Evolutionary conservation across 1,140 invertebrate species (phyloP).

Genomic region (Papilio polytes): DNA sequence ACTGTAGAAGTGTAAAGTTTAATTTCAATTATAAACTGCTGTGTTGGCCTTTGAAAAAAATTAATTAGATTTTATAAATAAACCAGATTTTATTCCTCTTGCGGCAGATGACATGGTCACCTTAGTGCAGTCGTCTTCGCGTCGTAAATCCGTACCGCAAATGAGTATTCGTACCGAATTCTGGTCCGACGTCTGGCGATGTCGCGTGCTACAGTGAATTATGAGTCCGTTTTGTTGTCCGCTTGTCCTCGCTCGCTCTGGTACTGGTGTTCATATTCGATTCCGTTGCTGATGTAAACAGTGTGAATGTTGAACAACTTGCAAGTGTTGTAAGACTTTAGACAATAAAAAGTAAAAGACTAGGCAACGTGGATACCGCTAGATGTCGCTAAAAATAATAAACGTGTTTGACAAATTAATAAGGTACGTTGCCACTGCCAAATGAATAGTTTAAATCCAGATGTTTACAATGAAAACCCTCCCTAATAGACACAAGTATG

Average conservation of each 20-base stretch:
- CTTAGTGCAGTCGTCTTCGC: constrained; percentile 33
- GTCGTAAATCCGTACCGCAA: constrained; percentile 58
- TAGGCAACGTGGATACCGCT: neutral
- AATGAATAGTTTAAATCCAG: neutral
- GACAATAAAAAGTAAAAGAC: neutral
- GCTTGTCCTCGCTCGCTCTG: neutral
- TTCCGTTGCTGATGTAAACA: constrained; percentile 29
- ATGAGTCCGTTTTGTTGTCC: constrained; percentile 35
- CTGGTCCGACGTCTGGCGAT: constrained; percentile 30
- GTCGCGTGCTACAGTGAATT: constrained; percentile 36
- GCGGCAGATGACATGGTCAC: neutral
- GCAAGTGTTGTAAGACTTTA: neutral
- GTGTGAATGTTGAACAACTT: neutral
- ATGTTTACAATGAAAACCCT: neutral
- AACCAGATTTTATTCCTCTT: neutral
- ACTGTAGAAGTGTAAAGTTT: no score
- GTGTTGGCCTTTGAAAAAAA: no score
- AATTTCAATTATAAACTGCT: no score
- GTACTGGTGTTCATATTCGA: constrained; percentile 25
- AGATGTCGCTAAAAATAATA: neutral
- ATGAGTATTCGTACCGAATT: constrained; percentile 54
- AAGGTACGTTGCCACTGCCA: no score
- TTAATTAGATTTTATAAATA: neutral
- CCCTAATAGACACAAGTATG: neutral
- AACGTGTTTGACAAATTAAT: neutral